Conservation (phyloP, 2,113 vertebrate genomes). For the Hippocampus guttulatus region DNA sequence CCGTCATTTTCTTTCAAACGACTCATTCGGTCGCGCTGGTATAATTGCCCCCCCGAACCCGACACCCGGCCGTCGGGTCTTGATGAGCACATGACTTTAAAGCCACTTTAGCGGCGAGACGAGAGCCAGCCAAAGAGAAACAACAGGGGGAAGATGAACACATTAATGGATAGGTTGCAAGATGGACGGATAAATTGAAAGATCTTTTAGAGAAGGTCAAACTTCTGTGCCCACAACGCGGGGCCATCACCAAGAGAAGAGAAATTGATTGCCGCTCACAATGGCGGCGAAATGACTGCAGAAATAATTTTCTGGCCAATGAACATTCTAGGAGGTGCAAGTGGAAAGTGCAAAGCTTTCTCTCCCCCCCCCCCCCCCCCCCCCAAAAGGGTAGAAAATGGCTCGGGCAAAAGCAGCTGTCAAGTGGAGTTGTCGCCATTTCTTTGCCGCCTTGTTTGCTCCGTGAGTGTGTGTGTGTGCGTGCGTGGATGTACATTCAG, state of each 20-base stretch:
- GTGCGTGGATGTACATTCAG: conserved; percentile 1
- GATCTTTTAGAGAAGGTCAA: conserved; percentile 80
- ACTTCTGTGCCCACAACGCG: conserved; percentile 73
- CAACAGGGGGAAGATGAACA: conserved; percentile 70
- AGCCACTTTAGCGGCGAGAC: conserved; percentile 62
- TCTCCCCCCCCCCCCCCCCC: too few relatives aligned
- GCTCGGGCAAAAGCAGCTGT: conserved; percentile 67
- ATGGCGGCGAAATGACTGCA: conserved; percentile 78
- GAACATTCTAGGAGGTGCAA: conserved; percentile 66
- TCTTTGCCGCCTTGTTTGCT: conserved; percentile 4
- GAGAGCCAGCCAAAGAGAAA: conserved; percentile 28
- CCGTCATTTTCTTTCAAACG: conserved; percentile 64
- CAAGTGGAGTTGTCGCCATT: conserved; percentile 61
- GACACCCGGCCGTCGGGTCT: conserved; percentile 51
- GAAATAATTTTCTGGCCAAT: conserved; percentile 81
- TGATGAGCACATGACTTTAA: conserved; percentile 73
- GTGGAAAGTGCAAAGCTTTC: conserved; percentile 56
- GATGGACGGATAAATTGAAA: conserved; percentile 79
- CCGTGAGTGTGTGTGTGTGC: conserved; percentile 12
- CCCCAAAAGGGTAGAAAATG: conserved; percentile 62
- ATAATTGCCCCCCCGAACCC: conserved; percentile 70
- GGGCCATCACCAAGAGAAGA: conserved; percentile 77
- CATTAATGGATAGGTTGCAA: conserved; percentile 78
- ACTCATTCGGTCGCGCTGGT: conserved; percentile 58
- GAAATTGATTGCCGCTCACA: conserved; percentile 79